Evolutionary conservation across 2,113 vertebrate species (phyloP), one percentile per base, ranked within the genome.

Genomic region (Amphiprion percula): DNA sequence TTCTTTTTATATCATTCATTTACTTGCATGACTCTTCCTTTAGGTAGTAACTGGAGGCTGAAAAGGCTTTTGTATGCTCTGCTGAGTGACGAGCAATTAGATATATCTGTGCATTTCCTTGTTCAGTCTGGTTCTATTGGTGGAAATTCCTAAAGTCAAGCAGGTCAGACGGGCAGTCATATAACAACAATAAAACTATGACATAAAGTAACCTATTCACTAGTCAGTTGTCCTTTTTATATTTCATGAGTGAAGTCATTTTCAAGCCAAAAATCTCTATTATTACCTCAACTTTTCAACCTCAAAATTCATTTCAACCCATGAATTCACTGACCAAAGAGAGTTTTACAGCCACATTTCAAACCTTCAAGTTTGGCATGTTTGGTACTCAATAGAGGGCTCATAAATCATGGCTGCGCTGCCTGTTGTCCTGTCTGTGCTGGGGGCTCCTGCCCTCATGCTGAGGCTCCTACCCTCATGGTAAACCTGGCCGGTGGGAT

Each of bases 401-500:
- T 52, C 53, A 4, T 53, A 23, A 71, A 24, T 54, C 52, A 56
- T 56, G 11, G 2, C 10, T 19, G 0, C 17, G 3, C 33, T 49
- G 24, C 61, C 24, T 30, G 67, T 52, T 23, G 12, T 44, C 0
- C 50, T 66, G n/a, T 1, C 17, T 10, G 49, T 15, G 24, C 41
- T 55, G 66, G 68, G 75, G n/a, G 41, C 41, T 69, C 67, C 70
- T 47, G 10, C 39, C 58, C 59, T n/a, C 54, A 6, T 12, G 41
- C 33, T 5, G 33, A 33, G 33, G 39, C 54, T 70, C 68, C 71
- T 56, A 15, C 44, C 60, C 56, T 16, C 55, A 4, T 15, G 46
- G 21, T 69, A 67, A 86, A 85, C 69, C 71, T 83, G 65, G n/a
- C 70, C n/a, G 77, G 74, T 74, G 78, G 69, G 84, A 76, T 44